phyloP scores from a whole-genome alignment of 2,797 vertebrate genomes.

The Sphenopsis melanotis region DNA sequence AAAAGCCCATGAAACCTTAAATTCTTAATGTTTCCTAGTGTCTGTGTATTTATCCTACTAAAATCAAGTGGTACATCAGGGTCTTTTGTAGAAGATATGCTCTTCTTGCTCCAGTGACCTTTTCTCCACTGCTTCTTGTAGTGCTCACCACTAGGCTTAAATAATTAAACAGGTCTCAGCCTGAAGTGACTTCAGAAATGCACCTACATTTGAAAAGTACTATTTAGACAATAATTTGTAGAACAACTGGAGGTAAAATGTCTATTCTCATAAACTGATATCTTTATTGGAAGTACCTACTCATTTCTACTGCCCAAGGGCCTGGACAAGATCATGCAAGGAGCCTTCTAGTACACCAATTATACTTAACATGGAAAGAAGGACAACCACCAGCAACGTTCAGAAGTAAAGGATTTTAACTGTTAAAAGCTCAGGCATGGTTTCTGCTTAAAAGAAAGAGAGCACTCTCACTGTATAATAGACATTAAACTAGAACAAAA shows the following conservation, averaged over 20 bases:
- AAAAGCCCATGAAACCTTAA: not conserved
- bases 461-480: not conserved
- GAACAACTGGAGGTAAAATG: slow-evolving; percentile 3
- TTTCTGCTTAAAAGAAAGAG: not conserved
- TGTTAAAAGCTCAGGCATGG: not conserved
- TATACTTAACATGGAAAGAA: not conserved
- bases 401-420: not conserved
- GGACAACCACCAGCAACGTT: not conserved
- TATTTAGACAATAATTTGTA: not conserved
- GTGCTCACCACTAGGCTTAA: not conserved
- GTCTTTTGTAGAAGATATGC: not conserved
- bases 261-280: not conserved
- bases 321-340: not conserved
- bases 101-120: not conserved
- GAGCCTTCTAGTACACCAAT: not conserved
- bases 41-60: not conserved
- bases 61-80: not conserved
- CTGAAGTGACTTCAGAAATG: not conserved
- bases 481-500: not conserved
- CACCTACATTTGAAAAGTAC: not conserved
- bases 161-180: not conserved
- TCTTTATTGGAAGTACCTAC: not conserved
- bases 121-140: not conserved
- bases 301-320: not conserved
- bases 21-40: not conserved